phyloP scores from a whole-genome alignment of 2,113 vertebrate genomes.

The Elachura formosa region DNA sequence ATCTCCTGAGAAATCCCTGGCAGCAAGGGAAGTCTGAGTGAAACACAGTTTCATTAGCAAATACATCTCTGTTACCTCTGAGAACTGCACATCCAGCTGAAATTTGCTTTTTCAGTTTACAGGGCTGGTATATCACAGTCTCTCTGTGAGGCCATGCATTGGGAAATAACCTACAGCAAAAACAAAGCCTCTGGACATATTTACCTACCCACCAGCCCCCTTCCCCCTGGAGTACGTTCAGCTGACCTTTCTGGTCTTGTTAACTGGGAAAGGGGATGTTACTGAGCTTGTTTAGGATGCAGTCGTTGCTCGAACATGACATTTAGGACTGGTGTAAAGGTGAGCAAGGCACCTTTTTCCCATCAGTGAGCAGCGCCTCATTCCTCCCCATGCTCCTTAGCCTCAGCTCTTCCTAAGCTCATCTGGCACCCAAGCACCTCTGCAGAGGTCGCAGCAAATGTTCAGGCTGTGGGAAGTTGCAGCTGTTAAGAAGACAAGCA shows the following conservation, averaged over 20 bases:
- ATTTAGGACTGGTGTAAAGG: conserved; percentile 38
- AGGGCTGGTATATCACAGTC: neutral
- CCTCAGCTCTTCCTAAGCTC: neutral
- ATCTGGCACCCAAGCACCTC: neutral
- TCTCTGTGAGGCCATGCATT: neutral
- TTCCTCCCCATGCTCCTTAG: neutral
- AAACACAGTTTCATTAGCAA: neutral
- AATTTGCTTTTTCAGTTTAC: neutral
- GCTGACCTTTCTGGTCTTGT: conserved; percentile 38
- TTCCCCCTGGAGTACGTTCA: neutral
- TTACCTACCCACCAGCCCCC: neutral
- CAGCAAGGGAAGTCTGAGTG: neutral
- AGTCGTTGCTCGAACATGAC: conserved; percentile 55
- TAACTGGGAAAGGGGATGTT: conserved; percentile 9
- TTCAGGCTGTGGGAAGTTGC: conserved; percentile 57
- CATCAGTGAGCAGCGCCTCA: neutral
- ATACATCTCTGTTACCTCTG: neutral
- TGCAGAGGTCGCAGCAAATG: conserved; percentile 5
- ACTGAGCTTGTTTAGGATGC: conserved; percentile 20
- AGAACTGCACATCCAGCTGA: neutral
- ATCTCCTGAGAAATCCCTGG: neutral
- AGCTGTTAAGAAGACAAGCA: conserved; percentile 55
- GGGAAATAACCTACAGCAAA: neutral
- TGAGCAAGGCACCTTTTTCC: conserved; percentile 17
- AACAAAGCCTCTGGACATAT: neutral